Evolutionary conservation across 2,888 invertebrate species (phyloP).

Genomic region (Platycheirus albimanus): DNA sequence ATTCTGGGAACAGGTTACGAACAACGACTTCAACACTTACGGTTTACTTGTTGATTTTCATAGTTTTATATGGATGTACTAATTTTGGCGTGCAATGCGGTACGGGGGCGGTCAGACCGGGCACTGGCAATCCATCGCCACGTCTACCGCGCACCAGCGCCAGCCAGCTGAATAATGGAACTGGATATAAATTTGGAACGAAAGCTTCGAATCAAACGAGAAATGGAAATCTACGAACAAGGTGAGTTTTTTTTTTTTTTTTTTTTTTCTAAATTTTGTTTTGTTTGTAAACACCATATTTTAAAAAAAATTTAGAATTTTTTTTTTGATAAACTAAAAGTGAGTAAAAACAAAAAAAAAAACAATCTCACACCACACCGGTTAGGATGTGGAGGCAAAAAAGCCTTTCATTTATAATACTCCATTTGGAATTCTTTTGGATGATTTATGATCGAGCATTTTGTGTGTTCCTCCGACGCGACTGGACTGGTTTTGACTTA

Average conservation of each 20-base stretch:
- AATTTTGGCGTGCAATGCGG: constrained; percentile 75
- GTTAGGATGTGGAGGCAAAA: background rate
- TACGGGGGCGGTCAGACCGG: constrained; percentile 79
- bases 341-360: constrained; percentile 1
- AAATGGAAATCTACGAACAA: constrained; percentile 82
- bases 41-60: constrained; percentile 76
- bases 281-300: constrained; percentile 12
- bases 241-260: constrained; percentile 79
- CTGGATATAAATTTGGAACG: constrained; percentile 79
- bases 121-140: constrained; percentile 82
- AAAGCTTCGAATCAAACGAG: constrained; percentile 81
- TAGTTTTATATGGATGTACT: constrained; percentile 75
- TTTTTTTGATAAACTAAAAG: constrained; percentile 6
- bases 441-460: constrained; percentile 21
- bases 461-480: constrained; percentile 11
- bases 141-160: constrained; percentile 86
- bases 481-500: constrained; percentile 12
- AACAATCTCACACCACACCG: constrained; percentile 16
- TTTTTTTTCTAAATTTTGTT: background rate
- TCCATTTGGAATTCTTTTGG: constrained; percentile 4
- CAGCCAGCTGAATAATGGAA: constrained; percentile 83
- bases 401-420: background rate
- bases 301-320: too few species aligned
- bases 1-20: constrained; percentile 64
- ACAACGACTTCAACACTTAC: constrained; percentile 73